Conservation (phyloP, 2,888 invertebrate species). For the Acronicta aceris region DNA sequence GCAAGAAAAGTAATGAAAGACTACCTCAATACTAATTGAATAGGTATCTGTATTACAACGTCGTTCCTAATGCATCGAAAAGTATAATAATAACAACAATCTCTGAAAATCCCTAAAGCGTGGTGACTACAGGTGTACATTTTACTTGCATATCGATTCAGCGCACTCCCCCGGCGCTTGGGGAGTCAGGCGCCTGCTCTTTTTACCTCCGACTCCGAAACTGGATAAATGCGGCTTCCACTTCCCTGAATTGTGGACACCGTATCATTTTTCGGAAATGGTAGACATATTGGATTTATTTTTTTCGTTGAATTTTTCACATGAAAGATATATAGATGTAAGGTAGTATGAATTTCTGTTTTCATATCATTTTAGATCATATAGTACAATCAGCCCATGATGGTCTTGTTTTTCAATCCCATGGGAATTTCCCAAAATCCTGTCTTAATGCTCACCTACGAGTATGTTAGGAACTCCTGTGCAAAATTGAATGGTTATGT, state of each 20-base stretch:
- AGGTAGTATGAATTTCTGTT: too few species aligned
- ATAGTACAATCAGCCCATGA: too few species aligned
- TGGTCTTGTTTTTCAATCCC: too few species aligned
- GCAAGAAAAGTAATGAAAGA: too few species aligned
- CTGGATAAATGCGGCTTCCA: slow-evolving; percentile 73
- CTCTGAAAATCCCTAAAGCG: slow-evolving; percentile 32
- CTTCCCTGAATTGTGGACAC: slow-evolving; percentile 65
- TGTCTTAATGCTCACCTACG: too few species aligned
- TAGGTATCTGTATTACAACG: too few species aligned
- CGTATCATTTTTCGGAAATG: slow-evolving; percentile 43
- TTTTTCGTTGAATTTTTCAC: slow-evolving; percentile 17
- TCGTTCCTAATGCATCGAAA: background rate
- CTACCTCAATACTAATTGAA: too few species aligned
- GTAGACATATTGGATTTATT: slow-evolving; percentile 19
- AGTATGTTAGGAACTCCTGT: too few species aligned
- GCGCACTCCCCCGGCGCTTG: slow-evolving; percentile 69
- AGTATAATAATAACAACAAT: slow-evolving; percentile 22
- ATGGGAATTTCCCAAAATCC: too few species aligned
- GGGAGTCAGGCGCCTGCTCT: slow-evolving; percentile 58
- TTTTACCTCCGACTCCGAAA: slow-evolving; percentile 75
- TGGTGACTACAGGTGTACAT: slow-evolving; percentile 73
- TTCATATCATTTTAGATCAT: too few species aligned
- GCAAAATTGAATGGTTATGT: too few species aligned
- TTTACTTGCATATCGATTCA: slow-evolving; percentile 85
- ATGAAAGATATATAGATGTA: slow-evolving; percentile 5